Base-by-base conservation (phyloP, 2,113 vertebrate species). In the Apeltes quadracus region DNA sequence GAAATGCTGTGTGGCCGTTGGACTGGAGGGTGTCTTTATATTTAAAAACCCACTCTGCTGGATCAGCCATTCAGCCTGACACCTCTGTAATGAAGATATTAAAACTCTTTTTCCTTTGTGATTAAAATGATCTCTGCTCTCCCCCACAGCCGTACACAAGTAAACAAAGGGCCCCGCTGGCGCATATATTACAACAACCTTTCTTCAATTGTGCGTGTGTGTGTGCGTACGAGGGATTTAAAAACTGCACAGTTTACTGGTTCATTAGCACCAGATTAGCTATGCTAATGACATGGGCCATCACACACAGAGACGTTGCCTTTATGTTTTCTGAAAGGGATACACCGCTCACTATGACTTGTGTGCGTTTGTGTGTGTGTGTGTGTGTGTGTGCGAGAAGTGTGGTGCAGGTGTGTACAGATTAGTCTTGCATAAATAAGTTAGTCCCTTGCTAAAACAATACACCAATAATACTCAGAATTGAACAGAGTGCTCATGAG, bases 201-300 rank as follows among this genome's bases (percentile, higher is more conserved):
- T 84, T 88, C 78, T 89, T 81, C 74, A 76, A 63, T 80, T 85
- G 81, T 70, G 75, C 61, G 15, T 75, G 73, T 67, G 67, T 76
- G 64, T 65, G 61, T 14, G 82, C 23, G 79, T 39, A 78, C 5
- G 76, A 70, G 75, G 78, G 81, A 82, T 90, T 90, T 85, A 89
- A 90, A 78, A 85, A 81, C 75, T 75, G 73, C 87, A 76, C 72
- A 89, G 87, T 92, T 91, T 92, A 90, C 87, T 87, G 88, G 86
- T 91, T 94, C 90, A 93, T 93, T 94, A 92, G 88, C 82, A 88
- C 75, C 84, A 90, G 90, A 93, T 94, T 92, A 93, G 85, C 89
- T 84, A 93, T 92, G 92, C 81, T 93, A 94, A 94, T 93, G 92
- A 93, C 90, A 92, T 84, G 83, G 81, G 84, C 69, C 85, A 84